Conservation (phyloP, 92 coral and sea anemone species). For the Ricordea florida region DNA sequence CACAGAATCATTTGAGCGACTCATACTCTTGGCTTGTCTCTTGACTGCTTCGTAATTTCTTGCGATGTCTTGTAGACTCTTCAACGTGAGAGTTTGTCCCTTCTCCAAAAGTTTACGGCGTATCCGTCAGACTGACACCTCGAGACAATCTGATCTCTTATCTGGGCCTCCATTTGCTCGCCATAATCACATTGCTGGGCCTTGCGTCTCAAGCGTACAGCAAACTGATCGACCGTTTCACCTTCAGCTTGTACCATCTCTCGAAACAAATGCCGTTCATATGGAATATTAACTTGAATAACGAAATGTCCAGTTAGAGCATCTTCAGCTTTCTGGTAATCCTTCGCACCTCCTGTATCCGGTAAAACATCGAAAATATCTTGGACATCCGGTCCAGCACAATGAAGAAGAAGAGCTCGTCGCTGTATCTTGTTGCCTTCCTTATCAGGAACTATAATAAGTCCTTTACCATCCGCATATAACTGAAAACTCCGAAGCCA, state of each 20-base stretch:
- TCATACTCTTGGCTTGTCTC: too few species aligned
- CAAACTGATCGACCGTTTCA: too few species aligned
- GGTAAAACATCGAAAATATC: conserved; percentile 63
- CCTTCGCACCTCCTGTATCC: conserved; percentile 54
- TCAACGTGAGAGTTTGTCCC: too few species aligned
- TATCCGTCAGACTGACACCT: too few species aligned
- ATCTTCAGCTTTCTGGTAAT: conserved; percentile 55
- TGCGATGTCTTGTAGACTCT: too few species aligned
- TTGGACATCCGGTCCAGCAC: conserved; percentile 63
- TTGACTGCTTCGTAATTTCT: too few species aligned
- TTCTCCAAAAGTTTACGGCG: too few species aligned
- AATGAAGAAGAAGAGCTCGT: conserved; percentile 58
- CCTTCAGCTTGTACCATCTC: conserved; percentile 43
- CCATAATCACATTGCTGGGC: too few species aligned
- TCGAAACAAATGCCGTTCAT: conserved; percentile 51
- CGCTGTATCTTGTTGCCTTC: conserved; percentile 59
- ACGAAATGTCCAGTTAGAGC: conserved; percentile 45
- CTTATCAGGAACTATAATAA: conserved; percentile 29
- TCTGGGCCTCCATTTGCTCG: too few species aligned
- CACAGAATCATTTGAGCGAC: too few species aligned
- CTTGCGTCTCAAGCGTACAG: too few species aligned
- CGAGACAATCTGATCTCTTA: too few species aligned
- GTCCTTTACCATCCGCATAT: conserved; percentile 69
- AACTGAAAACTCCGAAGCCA: conserved; percentile 56
- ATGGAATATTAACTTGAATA: conserved; percentile 53